Percentiles rank a stretch among this genome's conserved stretches.
Evolutionary conservation across 2,888 invertebrate genomes (phyloP).

Genomic region (Chrysina gloriosa): DNA sequence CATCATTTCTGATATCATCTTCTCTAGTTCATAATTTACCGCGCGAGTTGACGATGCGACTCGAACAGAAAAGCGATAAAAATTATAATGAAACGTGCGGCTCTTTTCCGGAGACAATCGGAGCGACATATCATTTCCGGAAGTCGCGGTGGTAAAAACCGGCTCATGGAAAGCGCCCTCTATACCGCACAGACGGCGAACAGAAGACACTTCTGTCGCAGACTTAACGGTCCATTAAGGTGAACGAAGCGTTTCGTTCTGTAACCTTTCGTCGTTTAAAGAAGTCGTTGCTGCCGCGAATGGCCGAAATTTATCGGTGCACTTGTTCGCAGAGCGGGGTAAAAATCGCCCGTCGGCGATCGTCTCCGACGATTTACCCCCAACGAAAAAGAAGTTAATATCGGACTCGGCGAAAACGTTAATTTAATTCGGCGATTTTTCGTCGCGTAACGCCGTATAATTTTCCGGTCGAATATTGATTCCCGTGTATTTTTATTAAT

Average conservation of each 20-base stretch:
- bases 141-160: not conserved
- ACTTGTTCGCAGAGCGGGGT: not conserved
- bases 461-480: no score
- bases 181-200: not conserved
- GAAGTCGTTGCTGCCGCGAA: conserved; percentile 18
- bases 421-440: no score
- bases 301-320: conserved; percentile 33
- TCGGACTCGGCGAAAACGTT: no score
- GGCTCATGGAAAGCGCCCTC: not conserved
- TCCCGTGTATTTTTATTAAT: no score
- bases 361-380: no score
- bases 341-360: conserved; percentile 13
- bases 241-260: conserved; percentile 24
- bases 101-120: not conserved
- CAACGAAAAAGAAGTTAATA: no score
- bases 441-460: no score
- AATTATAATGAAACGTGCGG: not conserved
- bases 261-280: not conserved
- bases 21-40: no score
- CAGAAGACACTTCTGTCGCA: conserved; percentile 25
- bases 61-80: no score
- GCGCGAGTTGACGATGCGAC: no score
- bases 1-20: no score
- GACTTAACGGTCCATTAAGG: conserved; percentile 38
- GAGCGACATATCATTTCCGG: not conserved